Base-by-base conservation (phyloP, 2,888 invertebrate genomes). In the Agriotes lineatus region DNA sequence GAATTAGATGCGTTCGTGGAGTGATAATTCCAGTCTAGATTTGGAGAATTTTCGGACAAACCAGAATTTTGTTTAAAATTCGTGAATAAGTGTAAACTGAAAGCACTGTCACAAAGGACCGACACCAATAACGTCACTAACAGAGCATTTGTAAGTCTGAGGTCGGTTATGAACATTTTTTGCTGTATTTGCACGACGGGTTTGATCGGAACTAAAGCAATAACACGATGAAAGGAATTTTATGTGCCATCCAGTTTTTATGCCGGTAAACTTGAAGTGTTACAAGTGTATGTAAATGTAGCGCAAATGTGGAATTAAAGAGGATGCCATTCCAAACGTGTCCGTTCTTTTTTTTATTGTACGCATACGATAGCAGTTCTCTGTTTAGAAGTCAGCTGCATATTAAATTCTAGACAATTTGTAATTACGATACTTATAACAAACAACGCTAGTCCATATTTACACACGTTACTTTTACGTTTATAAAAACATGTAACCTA, bases 181-280 rank as follows among this genome's bases (percentile, higher is more conserved):
- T 10, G 10, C 0, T 20, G 33, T 35, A 16, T 52, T 9, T 35
- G 4, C 52, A 18, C 35, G 10, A 18, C 6, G 33, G 1, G 45
- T 19, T 35, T 33, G 16, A 14, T 2, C 14, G 9, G 30, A 30
- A 25, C 30, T 30, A 33, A 50, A 12, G 14, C 12, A 9, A 2
- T 1, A n/a, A n/a, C n/a, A n/a, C 14, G 50, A 30, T 14, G 25
- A 9, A 16, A 33, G 33, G 1, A 50, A 50, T 30, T 50, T 50
- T 50, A 5, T 20, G 25, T 50, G 50, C 10, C 50, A 56, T 35
- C 35, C 35, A 56, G 20, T 54, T 33, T 54, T 54, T 54, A 33
- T 54, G 54, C 5, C 20, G 20, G 33, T 56, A 10, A 37, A 37
- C 56, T 19, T 35, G 56, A 35, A 56, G 56, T 37, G 37, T 56